Evolutionary conservation across 2,113 vertebrate genomes (phyloP), one percentile per base, ranked within the genome.

Genomic region (Ibidorhyncha struthersii): DNA sequence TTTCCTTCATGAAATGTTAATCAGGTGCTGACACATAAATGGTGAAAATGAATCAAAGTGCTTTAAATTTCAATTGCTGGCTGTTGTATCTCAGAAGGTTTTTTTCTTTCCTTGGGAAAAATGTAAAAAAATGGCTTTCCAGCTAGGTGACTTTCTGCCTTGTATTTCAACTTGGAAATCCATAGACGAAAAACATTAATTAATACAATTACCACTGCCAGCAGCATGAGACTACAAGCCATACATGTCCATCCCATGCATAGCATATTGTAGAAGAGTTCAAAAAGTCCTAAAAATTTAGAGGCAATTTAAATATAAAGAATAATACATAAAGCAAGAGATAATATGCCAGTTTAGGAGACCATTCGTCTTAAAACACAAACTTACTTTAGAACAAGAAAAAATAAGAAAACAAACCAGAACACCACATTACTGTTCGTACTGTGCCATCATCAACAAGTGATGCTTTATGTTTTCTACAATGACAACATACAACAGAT

Each of bases 401-500:
- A 25, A 30, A 71, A 62, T 65, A 32, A 93, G 73, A 71, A 58
- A 25, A 30, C 65, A 76, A 49, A 41, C 25, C 70, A 96, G 65
- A 93, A 82, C 22, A 69, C 11, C 67, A 10, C 25, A 65, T 95
- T 91, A 55, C 49, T 91, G 30, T 93, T 94, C 52, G 40, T 41
- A 80, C 56, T 76, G 36, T 59, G 53, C 65, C 65, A 69, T 8
- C 70, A 53, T 69, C 77, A 94, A 86, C 61, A 77, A 94, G 81
- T 76, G 50, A 90, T 82, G 62, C 63, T 94, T 92, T 91, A 61
- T 93, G 65, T 93, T 96, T 89, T 76, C 49, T 73, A 36, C 84
- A 96, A 6, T 77, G 86, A 82, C 89, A 95, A 93, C 86, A 93
- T 14, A 77, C 26, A 96, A 90, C 91, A 91, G 89, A 94, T 89